Base-by-base conservation (phyloP, 2,888 invertebrate species). In the Anaspis maculata region DNA sequence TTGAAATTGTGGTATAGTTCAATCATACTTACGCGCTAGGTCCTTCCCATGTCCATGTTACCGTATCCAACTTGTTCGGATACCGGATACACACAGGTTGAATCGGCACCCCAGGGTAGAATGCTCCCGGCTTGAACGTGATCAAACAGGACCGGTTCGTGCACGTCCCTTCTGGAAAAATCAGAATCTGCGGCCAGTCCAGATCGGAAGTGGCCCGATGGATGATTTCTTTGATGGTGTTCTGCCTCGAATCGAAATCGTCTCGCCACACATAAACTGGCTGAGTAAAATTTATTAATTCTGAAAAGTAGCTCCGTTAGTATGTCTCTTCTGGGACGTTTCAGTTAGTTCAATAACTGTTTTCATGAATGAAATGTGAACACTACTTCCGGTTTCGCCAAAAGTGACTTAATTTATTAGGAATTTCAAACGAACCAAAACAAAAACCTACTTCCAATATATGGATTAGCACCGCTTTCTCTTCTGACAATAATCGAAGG, bases 121-220 rank as follows among this genome's bases (percentile, higher is more conserved):
- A 96, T 7, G 92, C 95, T 23, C 95, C 94, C 2, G 83, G 81
- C 62, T 88, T 89, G 66, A 89, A 90, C 21, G 87, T 86, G 49
- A 89, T 87, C 49, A 96, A 69, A 57, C 90, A 90, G 0, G 84
- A 83, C 14, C 94, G 77, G 68, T 96, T 96, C 15, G 95, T 92
- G 64, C 94, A 95, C 0, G 96, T 96, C 27, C 95, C 96, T 64
- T 96, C 95, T 0, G 95, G 91, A 66, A 95, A 96, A 54, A 96
- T 91, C 39, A 92, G 74, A 30, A 95, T 81, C 74, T 90, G 90
- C 0, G 92, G 91, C 92, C 94, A 95, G 53, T 86, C 77, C 44
- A 84, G 77, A 31, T 79, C 76, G 0, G 89, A 88, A 3, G 81
- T 83, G 1, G 89, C 87, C 39, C 94, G 72, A 34, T 79, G 75